Conservation (phyloP, 1,140 invertebrate genomes). For the Drosophila littoralis region DNA sequence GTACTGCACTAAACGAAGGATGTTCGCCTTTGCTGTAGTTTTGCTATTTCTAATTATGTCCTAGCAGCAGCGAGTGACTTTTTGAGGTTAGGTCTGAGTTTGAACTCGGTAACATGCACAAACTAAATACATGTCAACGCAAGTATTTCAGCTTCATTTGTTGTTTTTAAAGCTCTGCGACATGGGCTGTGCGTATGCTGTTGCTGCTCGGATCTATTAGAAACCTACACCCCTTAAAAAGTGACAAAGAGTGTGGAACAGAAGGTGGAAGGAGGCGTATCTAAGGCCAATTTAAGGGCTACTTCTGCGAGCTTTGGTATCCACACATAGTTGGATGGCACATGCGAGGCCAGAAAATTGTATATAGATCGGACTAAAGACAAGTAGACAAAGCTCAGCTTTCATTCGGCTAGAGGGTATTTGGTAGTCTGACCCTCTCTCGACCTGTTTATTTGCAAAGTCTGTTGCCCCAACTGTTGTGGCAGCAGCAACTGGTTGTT, state of each 20-base stretch:
- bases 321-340: too few relatives aligned
- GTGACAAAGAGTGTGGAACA: neutral
- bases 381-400: too few relatives aligned
- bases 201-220: neutral
- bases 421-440: neutral
- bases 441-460: conserved; percentile 5
- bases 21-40: conserved; percentile 56
- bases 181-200: neutral
- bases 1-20: conserved; percentile 20
- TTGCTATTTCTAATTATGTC: conserved; percentile 69
- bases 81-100: conserved; percentile 46
- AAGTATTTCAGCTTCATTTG: conserved; percentile 47
- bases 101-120: conserved; percentile 4
- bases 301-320: too few relatives aligned
- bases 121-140: conserved; percentile 6
- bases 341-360: too few relatives aligned
- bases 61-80: conserved; percentile 47
- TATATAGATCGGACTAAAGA: too few relatives aligned
- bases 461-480: conserved; percentile 4
- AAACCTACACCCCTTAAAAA: neutral
- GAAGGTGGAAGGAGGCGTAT: too few relatives aligned
- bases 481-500: conserved; percentile 50
- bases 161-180: conserved; percentile 15
- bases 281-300: too few relatives aligned
- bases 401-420: neutral